These are phyloP conservation scores for Drosophila ironensis DNA, from an alignment of 1,140 invertebrate genomes.

Conservation along the genomic window DNA sequence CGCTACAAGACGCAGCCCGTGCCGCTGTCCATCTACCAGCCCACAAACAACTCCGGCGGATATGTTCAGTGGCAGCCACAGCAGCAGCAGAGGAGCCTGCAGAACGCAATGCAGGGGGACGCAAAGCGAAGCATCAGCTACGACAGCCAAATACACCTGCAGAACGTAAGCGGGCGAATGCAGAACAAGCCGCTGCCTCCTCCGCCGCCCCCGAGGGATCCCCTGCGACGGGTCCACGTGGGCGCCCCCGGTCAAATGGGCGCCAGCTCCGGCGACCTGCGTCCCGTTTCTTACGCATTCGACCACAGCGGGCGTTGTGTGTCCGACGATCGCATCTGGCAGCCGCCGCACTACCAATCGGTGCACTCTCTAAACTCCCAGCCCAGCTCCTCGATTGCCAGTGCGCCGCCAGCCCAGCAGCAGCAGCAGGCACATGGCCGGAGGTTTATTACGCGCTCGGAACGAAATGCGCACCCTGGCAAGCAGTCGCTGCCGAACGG, in stretches of 20 bases:
- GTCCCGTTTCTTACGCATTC: slow-evolving; percentile 83
- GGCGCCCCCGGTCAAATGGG: slow-evolving; percentile 28
- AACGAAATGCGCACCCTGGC: slow-evolving; percentile 62
- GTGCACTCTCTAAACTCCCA: slow-evolving; percentile 71
- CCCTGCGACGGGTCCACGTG: slow-evolving; percentile 83
- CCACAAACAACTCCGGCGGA: slow-evolving; percentile 2
- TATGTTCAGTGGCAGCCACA: slow-evolving; percentile 72
- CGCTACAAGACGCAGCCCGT: slow-evolving; percentile 77
- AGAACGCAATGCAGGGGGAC: slow-evolving; percentile 66
- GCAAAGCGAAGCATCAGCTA: slow-evolving; percentile 80
- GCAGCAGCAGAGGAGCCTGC: slow-evolving; percentile 36
- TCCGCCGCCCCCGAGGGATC: slow-evolving; percentile 88
- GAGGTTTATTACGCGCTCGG: slow-evolving; percentile 66
- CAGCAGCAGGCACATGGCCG: slow-evolving; percentile 44
- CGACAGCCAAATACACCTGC: slow-evolving; percentile 74
- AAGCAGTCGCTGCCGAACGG: slow-evolving; percentile 75
- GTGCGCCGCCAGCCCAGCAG: slow-evolving; percentile 36
- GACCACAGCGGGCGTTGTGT: slow-evolving; percentile 80
- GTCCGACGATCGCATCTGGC: slow-evolving; percentile 82
- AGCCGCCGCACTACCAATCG: slow-evolving; percentile 82
- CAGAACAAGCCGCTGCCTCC: slow-evolving; percentile 83
- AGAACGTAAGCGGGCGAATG: slow-evolving; percentile 54
- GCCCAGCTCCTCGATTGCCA: slow-evolving; percentile 52
- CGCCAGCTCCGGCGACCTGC: slow-evolving; percentile 61
- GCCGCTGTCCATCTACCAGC: slow-evolving; percentile 72